These are phyloP conservation scores for Oriolus oriolus DNA, from an alignment of 2,113 vertebrate genomes.

Conservation along the genomic window DNA sequence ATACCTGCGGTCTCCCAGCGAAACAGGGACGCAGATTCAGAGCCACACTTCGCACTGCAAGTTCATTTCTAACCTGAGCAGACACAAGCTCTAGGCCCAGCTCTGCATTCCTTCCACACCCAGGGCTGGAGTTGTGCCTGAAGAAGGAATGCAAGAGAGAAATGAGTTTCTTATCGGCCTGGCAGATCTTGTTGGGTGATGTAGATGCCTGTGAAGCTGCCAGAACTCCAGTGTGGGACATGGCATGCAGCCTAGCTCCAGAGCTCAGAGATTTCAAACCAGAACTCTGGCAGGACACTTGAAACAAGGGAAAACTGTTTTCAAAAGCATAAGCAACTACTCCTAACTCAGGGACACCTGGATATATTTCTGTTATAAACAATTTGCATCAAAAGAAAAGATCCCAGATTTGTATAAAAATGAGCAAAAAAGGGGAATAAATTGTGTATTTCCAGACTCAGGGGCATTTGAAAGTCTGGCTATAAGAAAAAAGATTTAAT, in stretches of 20 bases:
- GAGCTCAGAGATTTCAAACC: neutral
- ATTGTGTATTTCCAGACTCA: neutral
- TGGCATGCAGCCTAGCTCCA: neutral
- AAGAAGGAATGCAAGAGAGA: neutral
- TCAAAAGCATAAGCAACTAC: neutral
- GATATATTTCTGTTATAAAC: neutral
- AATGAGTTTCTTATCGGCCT: neutral
- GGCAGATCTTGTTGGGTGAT: constrained; percentile 28
- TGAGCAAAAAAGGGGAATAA: neutral
- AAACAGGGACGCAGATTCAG: neutral
- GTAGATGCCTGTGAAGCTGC: neutral
- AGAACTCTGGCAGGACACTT: neutral
- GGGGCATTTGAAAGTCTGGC: neutral
- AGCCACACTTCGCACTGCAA: neutral
- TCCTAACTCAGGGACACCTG: neutral
- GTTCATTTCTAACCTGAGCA: neutral
- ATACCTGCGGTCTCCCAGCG: neutral
- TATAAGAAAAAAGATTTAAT: neutral
- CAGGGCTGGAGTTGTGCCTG: constrained; percentile 12
- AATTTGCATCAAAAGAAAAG: neutral
- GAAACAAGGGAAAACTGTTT: neutral
- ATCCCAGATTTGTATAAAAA: neutral
- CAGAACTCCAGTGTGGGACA: neutral
- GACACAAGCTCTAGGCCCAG: neutral
- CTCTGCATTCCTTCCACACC: constrained; percentile 34